Base-by-base conservation (phyloP, 2,888 invertebrate species). In the Meteorus colon region DNA sequence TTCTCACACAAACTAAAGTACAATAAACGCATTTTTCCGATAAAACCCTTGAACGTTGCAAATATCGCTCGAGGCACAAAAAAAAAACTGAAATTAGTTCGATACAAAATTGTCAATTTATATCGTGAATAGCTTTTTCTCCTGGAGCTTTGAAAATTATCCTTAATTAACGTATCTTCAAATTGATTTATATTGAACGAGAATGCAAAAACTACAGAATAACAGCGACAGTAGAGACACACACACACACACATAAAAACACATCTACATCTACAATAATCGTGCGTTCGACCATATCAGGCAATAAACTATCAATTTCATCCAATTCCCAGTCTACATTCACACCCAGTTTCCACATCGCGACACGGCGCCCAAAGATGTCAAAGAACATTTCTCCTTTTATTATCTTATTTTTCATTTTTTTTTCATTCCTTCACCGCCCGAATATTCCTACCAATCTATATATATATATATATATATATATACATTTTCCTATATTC, bases 241-340 rank as follows among this genome's bases (percentile, higher is more conserved):
- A 1, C 16, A 1, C 16, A 48, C n/a, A 48, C 1, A 48, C 6
- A n/a, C 4, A n/a, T n/a, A 48, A 2, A n/a, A n/a, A 48, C 14
- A 48, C 73, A 55, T 60, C 68, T 72, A 66, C 27, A 60, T 24
- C 37, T 55, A 55, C 12, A 65, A 73, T 66, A 73, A 65, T 73
- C 66, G 65, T 16, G 60, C 34, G 27, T 62, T 73, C 37, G 31
- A 24, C n/a, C 41, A 24, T 19, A 55, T 19, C 55, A 69, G 37
- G 34, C 63, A 72, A 63, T 72, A 63, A 72, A 55, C 55, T 67
- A 67, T 73, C 74, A 75, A 75, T 75, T 74, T 34, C 63, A 41
- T 62, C 63, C 69, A 74, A 74, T 74, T 74, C 16, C 34, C 19
- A 45, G 69, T 19, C 2, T 62, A 31, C 62, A 19, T 24, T 55